Conservation (phyloP, 2,888 invertebrate genomes). For the Diaperis boleti region DNA sequence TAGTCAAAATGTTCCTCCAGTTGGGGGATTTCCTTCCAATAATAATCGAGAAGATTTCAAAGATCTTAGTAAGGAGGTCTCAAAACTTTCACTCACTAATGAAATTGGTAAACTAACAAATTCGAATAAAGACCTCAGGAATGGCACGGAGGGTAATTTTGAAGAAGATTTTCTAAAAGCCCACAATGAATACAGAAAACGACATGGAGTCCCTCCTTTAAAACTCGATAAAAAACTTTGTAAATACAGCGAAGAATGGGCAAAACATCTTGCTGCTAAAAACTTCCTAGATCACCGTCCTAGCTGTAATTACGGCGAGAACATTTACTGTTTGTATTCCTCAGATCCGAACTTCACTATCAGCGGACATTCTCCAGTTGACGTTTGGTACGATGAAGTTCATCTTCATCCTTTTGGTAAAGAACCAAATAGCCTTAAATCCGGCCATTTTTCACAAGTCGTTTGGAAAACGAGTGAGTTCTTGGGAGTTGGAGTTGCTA, state of each 20-base stretch:
- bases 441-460: constrained; percentile 81
- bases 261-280: constrained; percentile 74
- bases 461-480: constrained; percentile 77
- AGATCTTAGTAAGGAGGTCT: constrained; percentile 48
- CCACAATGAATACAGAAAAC: constrained; percentile 79
- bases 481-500: constrained; percentile 77
- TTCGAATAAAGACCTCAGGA: constrained; percentile 32
- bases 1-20: constrained; percentile 78
- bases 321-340: constrained; percentile 83
- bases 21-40: constrained; percentile 64
- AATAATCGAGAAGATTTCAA: constrained; percentile 61
- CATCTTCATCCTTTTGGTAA: constrained; percentile 73
- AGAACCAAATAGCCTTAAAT: constrained; percentile 72
- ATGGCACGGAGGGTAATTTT: constrained; percentile 67
- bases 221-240: constrained; percentile 75
- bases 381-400: constrained; percentile 82
- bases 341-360: constrained; percentile 77
- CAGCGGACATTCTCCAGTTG: constrained; percentile 79
- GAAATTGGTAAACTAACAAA: constrained; percentile 47
- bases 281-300: constrained; percentile 80
- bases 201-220: constrained; percentile 78
- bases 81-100: constrained; percentile 63
- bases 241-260: constrained; percentile 80
- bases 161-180: constrained; percentile 79
- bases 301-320: constrained; percentile 85